Evolutionary conservation across 1,140 invertebrate species (phyloP).

Genomic region (honey bee (Apis mellifera)): DNA sequence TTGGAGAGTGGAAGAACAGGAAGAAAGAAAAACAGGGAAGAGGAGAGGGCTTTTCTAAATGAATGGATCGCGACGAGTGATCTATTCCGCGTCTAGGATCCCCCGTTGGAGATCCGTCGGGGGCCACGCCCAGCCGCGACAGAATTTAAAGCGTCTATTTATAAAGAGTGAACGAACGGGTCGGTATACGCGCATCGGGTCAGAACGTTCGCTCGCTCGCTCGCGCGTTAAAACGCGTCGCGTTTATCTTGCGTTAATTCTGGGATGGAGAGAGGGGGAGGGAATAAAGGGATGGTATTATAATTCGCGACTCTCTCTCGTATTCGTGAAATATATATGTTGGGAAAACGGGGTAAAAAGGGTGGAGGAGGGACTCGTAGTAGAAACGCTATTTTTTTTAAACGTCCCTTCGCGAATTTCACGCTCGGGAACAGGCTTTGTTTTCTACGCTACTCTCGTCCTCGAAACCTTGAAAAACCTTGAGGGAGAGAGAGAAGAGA

Average conservation of each 20-base stretch:
- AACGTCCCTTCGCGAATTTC: background rate
- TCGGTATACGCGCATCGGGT: slow-evolving; percentile 49
- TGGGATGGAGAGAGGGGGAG: background rate
- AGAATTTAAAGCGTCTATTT: slow-evolving; percentile 72
- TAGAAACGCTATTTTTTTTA: slow-evolving; percentile 18
- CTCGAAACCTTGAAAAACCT: background rate
- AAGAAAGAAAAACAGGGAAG: too few relatives aligned
- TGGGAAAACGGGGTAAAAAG: background rate
- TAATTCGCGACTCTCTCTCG: slow-evolving; percentile 7
- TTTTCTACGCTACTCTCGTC: background rate
- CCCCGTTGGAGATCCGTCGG: slow-evolving; percentile 47
- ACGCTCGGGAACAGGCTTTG: slow-evolving; percentile 1
- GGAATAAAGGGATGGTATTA: background rate
- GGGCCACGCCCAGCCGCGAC: slow-evolving; percentile 67
- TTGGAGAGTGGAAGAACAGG: background rate
- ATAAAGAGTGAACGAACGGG: slow-evolving; percentile 75
- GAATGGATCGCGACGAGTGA: slow-evolving; percentile 55
- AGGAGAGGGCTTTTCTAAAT: slow-evolving; percentile 12
- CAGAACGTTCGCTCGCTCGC: slow-evolving; percentile 15
- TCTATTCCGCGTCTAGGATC: slow-evolving; percentile 59
- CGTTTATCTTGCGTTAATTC: slow-evolving; percentile 22
- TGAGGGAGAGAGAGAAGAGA: background rate
- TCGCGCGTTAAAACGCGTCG: background rate
- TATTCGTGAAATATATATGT: slow-evolving; percentile 5
- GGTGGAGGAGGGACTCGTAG: too few relatives aligned